Conservation (phyloP, 1,140 invertebrate genomes). For the Campoletis sonorensis region DNA sequence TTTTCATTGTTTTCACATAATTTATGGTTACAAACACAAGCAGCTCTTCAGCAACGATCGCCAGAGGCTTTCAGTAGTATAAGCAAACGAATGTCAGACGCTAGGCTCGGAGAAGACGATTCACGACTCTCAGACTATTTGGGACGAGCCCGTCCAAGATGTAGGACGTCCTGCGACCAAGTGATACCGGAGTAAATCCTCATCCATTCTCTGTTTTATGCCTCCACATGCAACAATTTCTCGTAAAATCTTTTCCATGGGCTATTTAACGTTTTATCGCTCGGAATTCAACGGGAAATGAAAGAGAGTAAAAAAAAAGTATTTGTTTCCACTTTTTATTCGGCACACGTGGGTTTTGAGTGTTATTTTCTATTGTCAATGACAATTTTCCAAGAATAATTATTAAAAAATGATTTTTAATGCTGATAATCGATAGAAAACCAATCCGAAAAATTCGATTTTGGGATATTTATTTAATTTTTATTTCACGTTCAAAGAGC, state of each 20-base stretch:
- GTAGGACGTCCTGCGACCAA: slow-evolving; percentile 13
- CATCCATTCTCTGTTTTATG: background rate
- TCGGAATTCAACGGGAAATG: too few species aligned
- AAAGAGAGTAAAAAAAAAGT: too few species aligned
- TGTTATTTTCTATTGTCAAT: too few species aligned
- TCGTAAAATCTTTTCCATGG: background rate
- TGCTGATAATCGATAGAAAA: too few species aligned
- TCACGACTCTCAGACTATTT: slow-evolving; percentile 30
- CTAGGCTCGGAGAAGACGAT: slow-evolving; percentile 6
- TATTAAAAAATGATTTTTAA: too few species aligned
- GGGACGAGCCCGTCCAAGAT: slow-evolving; percentile 32
- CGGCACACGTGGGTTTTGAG: too few species aligned
- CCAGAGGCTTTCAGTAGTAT: slow-evolving; percentile 13
- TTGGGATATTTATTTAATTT: too few species aligned
- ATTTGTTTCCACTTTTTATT: too few species aligned
- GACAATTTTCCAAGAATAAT: too few species aligned
- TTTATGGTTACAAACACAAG: too few species aligned
- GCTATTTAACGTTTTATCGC: background rate
- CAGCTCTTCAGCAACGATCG: background rate
- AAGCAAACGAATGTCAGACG: slow-evolving; percentile 20
- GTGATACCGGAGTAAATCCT: background rate
- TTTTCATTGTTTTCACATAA: too few species aligned
- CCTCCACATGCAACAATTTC: background rate
- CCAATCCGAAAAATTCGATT: too few species aligned
- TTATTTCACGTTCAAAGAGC: background rate